These are phyloP conservation scores for Listronotus oregonensis DNA, from an alignment of 1,140 invertebrate species.

Conservation along the genomic window DNA sequence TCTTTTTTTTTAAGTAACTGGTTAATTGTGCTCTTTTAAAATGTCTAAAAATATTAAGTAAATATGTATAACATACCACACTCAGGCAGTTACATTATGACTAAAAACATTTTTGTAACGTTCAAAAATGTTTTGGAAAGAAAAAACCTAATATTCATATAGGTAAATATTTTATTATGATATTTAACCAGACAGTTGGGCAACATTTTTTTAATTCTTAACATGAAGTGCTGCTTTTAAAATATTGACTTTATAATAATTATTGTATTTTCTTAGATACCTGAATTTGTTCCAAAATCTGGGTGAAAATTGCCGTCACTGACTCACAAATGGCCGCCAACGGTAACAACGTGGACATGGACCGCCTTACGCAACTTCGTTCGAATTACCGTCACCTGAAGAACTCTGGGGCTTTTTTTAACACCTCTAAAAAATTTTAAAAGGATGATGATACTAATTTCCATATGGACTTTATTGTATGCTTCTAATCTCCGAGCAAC, in stretches of 20 bases:
- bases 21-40: too few species aligned
- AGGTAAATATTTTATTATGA: neutral
- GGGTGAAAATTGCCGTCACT: slow-evolving; percentile 98
- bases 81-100: slow-evolving; percentile 1
- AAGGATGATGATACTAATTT: slow-evolving; percentile 98
- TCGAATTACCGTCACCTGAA: slow-evolving; percentile 66
- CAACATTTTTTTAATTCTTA: too few species aligned
- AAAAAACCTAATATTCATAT: neutral
- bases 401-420: slow-evolving; percentile 69
- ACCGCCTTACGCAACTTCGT: slow-evolving; percentile 72
- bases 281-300: slow-evolving; percentile 88
- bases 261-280: slow-evolving; percentile 64
- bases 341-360: slow-evolving; percentile 74
- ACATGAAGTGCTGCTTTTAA: too few species aligned
- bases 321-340: slow-evolving; percentile 87
- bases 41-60: too few species aligned
- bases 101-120: slow-evolving; percentile 1
- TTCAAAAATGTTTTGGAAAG: slow-evolving; percentile 7
- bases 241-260: too few species aligned
- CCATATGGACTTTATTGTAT: slow-evolving; percentile 98
- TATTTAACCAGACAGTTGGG: neutral
- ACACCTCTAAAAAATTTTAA: slow-evolving; percentile 94
- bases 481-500: slow-evolving; percentile 94
- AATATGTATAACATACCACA: neutral
- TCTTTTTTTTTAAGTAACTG: too few species aligned